Evolutionary conservation across 2,113 vertebrate genomes (phyloP).

Genomic region (Setophaga kirtlandii): DNA sequence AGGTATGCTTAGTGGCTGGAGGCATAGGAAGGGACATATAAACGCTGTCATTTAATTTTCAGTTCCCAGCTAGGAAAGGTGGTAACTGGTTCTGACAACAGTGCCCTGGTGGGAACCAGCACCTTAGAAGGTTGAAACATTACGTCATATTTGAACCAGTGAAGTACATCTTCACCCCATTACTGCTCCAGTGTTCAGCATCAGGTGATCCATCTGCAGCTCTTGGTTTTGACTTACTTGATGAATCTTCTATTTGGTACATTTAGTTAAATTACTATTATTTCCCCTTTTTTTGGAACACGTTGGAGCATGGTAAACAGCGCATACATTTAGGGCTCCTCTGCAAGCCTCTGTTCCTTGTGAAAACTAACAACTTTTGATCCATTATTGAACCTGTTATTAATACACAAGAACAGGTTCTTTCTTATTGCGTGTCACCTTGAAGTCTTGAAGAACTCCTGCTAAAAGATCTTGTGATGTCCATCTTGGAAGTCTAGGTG

Average conservation of each 20-base stretch:
- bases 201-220: neutral
- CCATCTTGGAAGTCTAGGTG: neutral
- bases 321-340: neutral
- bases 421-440: neutral
- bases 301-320: fast-evolving
- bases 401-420: neutral
- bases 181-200: neutral
- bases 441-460: neutral
- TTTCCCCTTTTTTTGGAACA: neutral
- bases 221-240: neutral
- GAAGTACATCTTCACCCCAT: neutral
- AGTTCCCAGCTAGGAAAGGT: neutral
- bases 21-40: neutral
- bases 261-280: neutral
- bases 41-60: neutral
- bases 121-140: neutral
- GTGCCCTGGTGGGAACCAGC: neutral
- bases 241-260: neutral
- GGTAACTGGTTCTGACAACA: neutral
- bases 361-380: neutral
- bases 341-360: neutral
- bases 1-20: neutral
- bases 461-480: neutral
- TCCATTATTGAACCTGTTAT: neutral
- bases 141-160: neutral